Conservation (phyloP, 2,113 vertebrate genomes). For the Lophochroa leadbeateri region DNA sequence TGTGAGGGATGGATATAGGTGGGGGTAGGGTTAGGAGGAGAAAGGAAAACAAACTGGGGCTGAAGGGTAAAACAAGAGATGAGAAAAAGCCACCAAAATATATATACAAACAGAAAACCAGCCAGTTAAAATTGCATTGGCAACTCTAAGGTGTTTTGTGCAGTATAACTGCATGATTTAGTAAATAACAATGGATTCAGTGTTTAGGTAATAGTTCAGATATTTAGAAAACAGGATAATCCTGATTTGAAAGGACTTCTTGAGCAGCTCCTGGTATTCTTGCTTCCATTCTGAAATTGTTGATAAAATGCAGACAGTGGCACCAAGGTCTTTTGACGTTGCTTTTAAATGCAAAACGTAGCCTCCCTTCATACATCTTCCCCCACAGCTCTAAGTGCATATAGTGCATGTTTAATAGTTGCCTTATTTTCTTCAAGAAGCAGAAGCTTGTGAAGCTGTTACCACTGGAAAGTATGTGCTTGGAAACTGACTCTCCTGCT, state of each 20-base stretch:
- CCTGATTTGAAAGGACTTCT: not conserved
- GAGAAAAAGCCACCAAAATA: not conserved
- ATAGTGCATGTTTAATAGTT: not conserved
- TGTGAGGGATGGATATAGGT: not conserved
- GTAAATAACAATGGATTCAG: not conserved
- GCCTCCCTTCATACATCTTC: not conserved
- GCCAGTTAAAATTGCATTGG: not conserved
- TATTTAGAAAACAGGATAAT: not conserved
- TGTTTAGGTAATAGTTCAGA: not conserved
- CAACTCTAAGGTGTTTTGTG: not conserved
- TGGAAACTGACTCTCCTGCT: slow-evolving; percentile 94
- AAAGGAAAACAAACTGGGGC: not conserved
- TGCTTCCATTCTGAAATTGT: not conserved
- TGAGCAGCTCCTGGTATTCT: not conserved
- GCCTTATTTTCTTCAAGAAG: slow-evolving; percentile 84
- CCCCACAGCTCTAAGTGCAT: not conserved
- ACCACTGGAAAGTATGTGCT: slow-evolving; percentile 90
- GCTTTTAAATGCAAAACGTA: not conserved
- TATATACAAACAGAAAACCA: not conserved
- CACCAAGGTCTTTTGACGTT: not conserved
- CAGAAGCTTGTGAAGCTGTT: slow-evolving; percentile 95
- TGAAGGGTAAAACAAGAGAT: not conserved
- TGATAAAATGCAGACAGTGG: not conserved
- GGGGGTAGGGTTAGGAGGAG: not conserved
- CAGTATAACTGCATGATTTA: not conserved